Percentiles rank a stretch among this genome's conserved stretches.
Evolutionary conservation across 92 coral and sea anemone genomes (phyloP).

Genomic region (Phymanthus crucifer): DNA sequence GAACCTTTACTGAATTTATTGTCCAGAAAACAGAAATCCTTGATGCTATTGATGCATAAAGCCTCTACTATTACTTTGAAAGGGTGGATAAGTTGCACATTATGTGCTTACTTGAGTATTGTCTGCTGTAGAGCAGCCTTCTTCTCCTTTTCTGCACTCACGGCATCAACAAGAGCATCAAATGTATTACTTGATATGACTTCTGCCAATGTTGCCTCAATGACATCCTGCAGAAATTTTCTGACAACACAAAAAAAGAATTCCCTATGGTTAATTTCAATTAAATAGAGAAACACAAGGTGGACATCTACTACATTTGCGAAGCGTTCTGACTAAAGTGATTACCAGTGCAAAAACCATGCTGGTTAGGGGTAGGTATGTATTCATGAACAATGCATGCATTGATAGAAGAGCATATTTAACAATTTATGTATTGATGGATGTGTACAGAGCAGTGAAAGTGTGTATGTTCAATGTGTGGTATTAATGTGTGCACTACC

Average conservation of each 20-base stretch:
- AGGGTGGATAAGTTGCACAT: not conserved
- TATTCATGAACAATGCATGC: too few relatives aligned
- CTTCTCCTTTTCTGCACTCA: conserved; percentile 85
- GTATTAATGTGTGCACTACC: too few relatives aligned
- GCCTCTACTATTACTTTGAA: too few relatives aligned
- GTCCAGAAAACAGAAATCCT: too few relatives aligned
- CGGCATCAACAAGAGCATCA: conserved; percentile 82
- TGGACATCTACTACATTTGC: too few relatives aligned
- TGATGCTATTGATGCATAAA: too few relatives aligned
- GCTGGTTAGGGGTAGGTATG: not conserved
- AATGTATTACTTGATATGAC: conserved; percentile 62
- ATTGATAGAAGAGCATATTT: too few relatives aligned
- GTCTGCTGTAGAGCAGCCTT: conserved; percentile 95
- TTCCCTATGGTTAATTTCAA: too few relatives aligned
- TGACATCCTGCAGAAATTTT: conserved; percentile 91
- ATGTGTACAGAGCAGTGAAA: not conserved
- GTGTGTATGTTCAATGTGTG: not conserved
- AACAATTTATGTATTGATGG: not conserved
- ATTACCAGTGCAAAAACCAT: too few relatives aligned
- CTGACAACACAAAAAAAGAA: conserved; percentile 20
- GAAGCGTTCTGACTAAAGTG: too few relatives aligned
- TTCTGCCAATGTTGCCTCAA: conserved; percentile 85
- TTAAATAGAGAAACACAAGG: too few relatives aligned
- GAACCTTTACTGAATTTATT: too few relatives aligned
- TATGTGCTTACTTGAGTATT: conserved; percentile 78